These are phyloP conservation scores for Fopius arisanus DNA, from an alignment of 1,140 invertebrate species.

Conservation along the genomic window DNA sequence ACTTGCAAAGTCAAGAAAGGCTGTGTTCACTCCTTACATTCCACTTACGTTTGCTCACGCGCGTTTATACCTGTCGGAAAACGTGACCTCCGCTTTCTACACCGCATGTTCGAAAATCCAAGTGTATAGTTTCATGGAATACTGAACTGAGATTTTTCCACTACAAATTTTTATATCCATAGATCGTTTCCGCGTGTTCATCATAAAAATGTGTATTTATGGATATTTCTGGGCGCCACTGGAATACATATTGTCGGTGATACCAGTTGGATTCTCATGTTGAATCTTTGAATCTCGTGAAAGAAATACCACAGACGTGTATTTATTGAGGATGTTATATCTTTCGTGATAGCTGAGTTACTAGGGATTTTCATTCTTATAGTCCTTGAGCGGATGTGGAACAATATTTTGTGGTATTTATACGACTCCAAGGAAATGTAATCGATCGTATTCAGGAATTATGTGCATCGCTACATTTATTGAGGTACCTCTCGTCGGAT, in stretches of 20 bases:
- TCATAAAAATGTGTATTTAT: slow-evolving; percentile 51
- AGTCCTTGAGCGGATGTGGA: too few species aligned
- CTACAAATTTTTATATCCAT: not conserved
- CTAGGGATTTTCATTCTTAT: too few species aligned
- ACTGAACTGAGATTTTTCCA: not conserved
- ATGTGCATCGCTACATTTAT: too few species aligned
- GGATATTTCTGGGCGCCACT: slow-evolving; percentile 31
- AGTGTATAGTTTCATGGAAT: not conserved
- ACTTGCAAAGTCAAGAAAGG: not conserved
- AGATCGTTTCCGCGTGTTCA: slow-evolving; percentile 38
- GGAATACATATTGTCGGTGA: slow-evolving; percentile 27
- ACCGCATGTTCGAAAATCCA: not conserved
- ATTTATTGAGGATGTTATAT: not conserved
- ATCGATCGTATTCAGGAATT: too few species aligned
- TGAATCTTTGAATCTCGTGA: too few species aligned
- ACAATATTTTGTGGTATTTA: too few species aligned
- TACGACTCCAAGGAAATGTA: too few species aligned
- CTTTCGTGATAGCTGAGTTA: not conserved
- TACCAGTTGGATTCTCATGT: not conserved
- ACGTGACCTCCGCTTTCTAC: not conserved
- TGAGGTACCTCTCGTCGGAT: too few species aligned
- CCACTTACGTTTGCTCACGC: not conserved
- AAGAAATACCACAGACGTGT: not conserved
- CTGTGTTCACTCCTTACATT: not conserved
- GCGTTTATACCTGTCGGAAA: not conserved